Conservation (phyloP, 2,797 vertebrate genomes). For the Tauraco hartlaubi region DNA sequence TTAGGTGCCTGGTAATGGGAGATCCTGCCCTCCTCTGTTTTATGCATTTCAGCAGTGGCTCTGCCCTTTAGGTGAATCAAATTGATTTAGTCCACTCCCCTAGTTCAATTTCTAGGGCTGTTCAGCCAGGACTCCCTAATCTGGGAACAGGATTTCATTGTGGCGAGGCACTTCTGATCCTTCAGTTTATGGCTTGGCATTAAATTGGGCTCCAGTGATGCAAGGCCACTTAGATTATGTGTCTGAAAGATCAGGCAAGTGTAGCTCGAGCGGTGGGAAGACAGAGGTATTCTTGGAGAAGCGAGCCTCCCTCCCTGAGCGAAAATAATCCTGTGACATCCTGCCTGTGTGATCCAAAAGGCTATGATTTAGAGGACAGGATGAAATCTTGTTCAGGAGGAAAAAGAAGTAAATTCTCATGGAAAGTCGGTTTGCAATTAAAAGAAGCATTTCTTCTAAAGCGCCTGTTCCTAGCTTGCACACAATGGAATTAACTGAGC, state of each 20-base stretch:
- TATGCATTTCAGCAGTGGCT: conserved; percentile 32
- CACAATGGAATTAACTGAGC: background rate
- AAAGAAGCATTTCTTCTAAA: conserved; percentile 10
- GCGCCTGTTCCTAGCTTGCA: background rate
- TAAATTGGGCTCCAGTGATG: conserved; percentile 67
- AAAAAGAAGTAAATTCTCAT: conserved; percentile 18
- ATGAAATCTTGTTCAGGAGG: conserved; percentile 10
- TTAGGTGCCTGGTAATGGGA: background rate
- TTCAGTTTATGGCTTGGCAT: conserved; percentile 63
- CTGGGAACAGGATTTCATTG: conserved; percentile 63
- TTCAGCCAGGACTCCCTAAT: conserved; percentile 51
- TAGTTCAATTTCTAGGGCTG: conserved; percentile 54
- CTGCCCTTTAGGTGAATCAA: conserved; percentile 52
- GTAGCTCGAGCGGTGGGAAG: background rate
- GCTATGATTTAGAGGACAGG: background rate
- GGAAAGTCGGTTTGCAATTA: conserved; percentile 17
- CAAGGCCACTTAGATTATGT: conserved; percentile 46
- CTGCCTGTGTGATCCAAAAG: background rate
- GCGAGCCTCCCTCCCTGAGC: background rate
- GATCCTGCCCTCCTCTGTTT: conserved; percentile 6
- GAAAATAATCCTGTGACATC: conserved; percentile 8
- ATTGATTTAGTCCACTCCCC: conserved; percentile 59
- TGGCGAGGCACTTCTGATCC: conserved; percentile 49
- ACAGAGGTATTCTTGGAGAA: conserved; percentile 1
- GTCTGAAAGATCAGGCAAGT: conserved; percentile 40